A percentile compares a stretch with the other conserved stretches of the same genome.
phyloP scores from a whole-genome alignment of 2,888 invertebrate genomes.

The Papilio elwesi region DNA sequence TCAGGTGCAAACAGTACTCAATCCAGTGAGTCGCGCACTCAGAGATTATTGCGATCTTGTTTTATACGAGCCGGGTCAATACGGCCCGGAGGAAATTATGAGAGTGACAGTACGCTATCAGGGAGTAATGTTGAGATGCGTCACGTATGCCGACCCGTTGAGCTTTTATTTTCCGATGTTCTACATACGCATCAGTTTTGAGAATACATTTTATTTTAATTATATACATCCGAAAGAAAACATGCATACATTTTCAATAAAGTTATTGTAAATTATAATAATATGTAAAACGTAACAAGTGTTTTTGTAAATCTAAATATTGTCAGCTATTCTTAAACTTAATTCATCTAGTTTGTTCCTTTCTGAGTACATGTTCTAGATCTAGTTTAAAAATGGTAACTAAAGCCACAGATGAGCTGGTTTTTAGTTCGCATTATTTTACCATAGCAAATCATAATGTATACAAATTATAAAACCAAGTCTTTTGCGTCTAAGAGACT shows the following conservation, averaged over 20 bases:
- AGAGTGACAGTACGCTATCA: conserved; percentile 62
- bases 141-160: not conserved
- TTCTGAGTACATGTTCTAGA: too few species aligned
- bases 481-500: too few species aligned
- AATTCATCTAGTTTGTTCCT: not conserved
- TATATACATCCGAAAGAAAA: not conserved
- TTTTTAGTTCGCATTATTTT: too few species aligned
- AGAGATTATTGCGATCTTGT: conserved; percentile 58
- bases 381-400: too few species aligned
- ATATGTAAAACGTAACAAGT: not conserved
- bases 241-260: not conserved
- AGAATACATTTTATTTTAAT: not conserved
- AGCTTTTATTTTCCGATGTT: conserved; percentile 9
- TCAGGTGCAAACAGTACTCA: conserved; percentile 66
- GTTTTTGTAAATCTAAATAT: not conserved
- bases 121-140: conserved; percentile 34
- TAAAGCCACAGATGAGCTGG: too few species aligned
- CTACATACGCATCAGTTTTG: not conserved
- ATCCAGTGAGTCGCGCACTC: conserved; percentile 67
- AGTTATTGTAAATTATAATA: not conserved
- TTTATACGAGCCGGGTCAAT: conserved; percentile 64
- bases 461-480: too few species aligned
- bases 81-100: conserved; percentile 80
- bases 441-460: too few species aligned
- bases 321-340: not conserved